These are phyloP conservation scores for Cardiocondyla obscurior DNA, from an alignment of 1,140 invertebrate species.

Conservation along the genomic window DNA sequence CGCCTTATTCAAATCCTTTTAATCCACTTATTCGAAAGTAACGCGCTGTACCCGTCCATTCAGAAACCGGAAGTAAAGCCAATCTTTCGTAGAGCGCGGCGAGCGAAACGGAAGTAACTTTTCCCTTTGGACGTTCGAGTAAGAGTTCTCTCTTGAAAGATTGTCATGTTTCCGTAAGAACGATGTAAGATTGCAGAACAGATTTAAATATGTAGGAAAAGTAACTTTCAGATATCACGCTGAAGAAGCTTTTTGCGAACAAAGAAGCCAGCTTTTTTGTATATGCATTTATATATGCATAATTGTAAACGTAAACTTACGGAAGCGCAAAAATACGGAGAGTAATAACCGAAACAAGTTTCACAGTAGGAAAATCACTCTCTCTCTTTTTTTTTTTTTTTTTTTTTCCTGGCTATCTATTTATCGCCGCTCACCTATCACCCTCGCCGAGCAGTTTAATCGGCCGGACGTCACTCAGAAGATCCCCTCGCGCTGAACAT, in stretches of 20 bases:
- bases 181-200: not conserved
- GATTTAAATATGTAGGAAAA: not conserved
- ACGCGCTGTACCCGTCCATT: constrained; percentile 23
- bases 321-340: not conserved
- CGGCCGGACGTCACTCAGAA: constrained; percentile 49
- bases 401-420: not conserved
- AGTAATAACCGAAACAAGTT: not conserved
- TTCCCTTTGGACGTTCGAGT: not conserved
- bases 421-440: not conserved
- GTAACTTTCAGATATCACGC: not conserved
- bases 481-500: constrained; percentile 9
- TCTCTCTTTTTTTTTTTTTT: not conserved
- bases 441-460: constrained; percentile 47
- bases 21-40: constrained; percentile 51
- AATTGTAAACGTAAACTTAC: not conserved
- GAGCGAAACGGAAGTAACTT: not conserved
- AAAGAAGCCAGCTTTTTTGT: not conserved
- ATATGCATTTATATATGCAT: too few species aligned
- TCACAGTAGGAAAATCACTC: not conserved
- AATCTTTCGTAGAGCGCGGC: constrained; percentile 39
- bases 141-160: constrained; percentile 15
- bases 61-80: constrained; percentile 31
- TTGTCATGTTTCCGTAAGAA: not conserved
- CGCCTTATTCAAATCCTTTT: constrained; percentile 54
- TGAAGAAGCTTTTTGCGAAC: not conserved